Conservation (phyloP, 2,888 invertebrate species). For the Rhamphomyia laevipes region DNA sequence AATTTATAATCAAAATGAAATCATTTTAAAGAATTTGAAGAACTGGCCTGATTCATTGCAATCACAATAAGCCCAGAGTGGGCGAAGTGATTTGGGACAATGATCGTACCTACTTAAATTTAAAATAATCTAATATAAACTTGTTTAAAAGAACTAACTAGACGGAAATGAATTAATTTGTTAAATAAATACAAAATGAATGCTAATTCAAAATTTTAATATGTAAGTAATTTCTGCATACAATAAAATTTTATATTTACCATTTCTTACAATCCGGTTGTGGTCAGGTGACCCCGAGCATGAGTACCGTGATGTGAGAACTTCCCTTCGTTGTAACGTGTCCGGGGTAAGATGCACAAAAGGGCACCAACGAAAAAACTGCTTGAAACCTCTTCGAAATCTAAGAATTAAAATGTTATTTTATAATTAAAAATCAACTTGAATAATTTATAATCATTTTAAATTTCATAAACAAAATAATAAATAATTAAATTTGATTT, state of each 20-base stretch:
- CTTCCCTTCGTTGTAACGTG: conserved; percentile 57
- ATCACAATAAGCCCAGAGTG: too few relatives aligned
- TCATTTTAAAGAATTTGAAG: too few relatives aligned
- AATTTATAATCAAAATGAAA: too few relatives aligned
- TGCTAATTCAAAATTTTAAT: neutral
- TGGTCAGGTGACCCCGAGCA: conserved; percentile 68
- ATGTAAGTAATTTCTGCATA: neutral
- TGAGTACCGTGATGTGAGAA: conserved; percentile 63
- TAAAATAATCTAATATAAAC: too few relatives aligned
- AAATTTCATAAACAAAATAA: too few relatives aligned
- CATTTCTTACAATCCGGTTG: conserved; percentile 56
- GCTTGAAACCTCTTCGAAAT: conserved; percentile 85
- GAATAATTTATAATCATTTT: neutral
- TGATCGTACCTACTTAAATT: too few relatives aligned
- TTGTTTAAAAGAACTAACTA: too few relatives aligned
- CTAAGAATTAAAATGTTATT: conserved; percentile 40
- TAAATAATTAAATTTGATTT: too few relatives aligned
- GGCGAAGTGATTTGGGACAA: too few relatives aligned
- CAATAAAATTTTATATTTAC: conserved; percentile 34
- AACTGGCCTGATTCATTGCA: too few relatives aligned
- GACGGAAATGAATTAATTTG: neutral
- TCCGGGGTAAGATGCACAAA: conserved; percentile 59
- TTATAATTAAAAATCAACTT: neutral
- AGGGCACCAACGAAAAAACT: conserved; percentile 83
- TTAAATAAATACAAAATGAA: neutral